Base-by-base conservation (phyloP, 2,113 vertebrate genomes). In the Poeciliopsis prolifica region DNA sequence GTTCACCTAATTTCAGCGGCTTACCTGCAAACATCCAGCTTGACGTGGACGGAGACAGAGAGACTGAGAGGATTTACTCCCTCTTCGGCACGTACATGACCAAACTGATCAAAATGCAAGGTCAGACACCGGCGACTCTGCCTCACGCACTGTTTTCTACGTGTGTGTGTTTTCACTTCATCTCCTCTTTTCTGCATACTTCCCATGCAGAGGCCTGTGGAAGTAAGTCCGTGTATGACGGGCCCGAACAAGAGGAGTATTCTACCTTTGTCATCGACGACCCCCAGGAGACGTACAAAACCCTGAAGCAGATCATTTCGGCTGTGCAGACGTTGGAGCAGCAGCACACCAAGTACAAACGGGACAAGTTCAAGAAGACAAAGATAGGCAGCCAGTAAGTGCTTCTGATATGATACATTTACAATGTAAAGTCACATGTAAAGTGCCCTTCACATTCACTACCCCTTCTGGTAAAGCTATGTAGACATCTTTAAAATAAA, bases 371-470 rank as follows among this genome's bases (percentile, higher is more conserved):
- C 93, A 96, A 96, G 93, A 99, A 97, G 92, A 98, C 97, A 65
- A 97, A 96, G 90, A 98, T 99, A 2, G 98, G 98, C 81, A 99
- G 98, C 94, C 97, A 99, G 98, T 99, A 92, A 92, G 98, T 98
- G 30, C 0, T 66, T 60, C 68, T 1, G 51, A 58, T 58, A 48
- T 19, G 40, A 42, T 42, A 15, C 19, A 54, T 54, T 51, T 51
- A 51, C 17, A 22, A 15, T 51, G 48, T 24, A n/a, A 54, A 54
- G 22, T 54, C 15, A 22, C n/a, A 24, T 54, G 51, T 24, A 22
- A 9, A 48, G 44, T 15, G 15, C 19, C 51, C 6, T 54, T n/a
- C 22, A n/a, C 6, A 54, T 10, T 24, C 51, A 54, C 9, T 24
- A 9, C 2, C 51, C 6, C 22, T 15, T 24, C 51, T 54, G 19